A percentile compares a stretch with the other conserved stretches of the same genome.
phyloP scores from a whole-genome alignment of 2,113 vertebrate species.

The Chionodraco myersi region DNA sequence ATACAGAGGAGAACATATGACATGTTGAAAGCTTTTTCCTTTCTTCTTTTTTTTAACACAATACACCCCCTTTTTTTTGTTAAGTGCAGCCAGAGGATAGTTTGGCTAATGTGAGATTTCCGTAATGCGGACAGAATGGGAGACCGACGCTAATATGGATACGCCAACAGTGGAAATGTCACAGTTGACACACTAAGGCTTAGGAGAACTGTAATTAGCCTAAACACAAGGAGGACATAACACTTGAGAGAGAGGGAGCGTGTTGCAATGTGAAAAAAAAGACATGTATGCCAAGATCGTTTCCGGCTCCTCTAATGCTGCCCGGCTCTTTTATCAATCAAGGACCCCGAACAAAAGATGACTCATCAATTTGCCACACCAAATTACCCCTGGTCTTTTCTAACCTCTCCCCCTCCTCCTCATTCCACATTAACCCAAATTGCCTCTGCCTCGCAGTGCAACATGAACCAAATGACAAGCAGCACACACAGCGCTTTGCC shows the following conservation, averaged over 20 bases:
- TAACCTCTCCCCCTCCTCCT: constrained; percentile 46
- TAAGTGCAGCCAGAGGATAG: constrained; percentile 47
- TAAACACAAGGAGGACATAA: constrained; percentile 47
- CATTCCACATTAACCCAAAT: constrained; percentile 71
- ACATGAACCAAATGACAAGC: constrained; percentile 69
- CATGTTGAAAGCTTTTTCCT: constrained; percentile 21
- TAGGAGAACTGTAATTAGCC: constrained; percentile 60
- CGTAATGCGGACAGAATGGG: constrained; percentile 58
- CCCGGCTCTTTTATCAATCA: constrained; percentile 61
- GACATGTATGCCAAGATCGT: constrained; percentile 39
- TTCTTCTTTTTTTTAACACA: neutral
- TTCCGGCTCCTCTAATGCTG: constrained; percentile 36
- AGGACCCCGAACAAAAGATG: constrained; percentile 59
- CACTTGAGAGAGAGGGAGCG: neutral
- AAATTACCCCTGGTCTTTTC: constrained; percentile 63
- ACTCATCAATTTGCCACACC: constrained; percentile 73
- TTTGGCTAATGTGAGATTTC: constrained; percentile 51
- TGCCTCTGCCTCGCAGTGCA: constrained; percentile 65
- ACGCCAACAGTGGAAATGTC: constrained; percentile 64
- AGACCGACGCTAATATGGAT: constrained; percentile 51
- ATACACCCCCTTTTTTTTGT: neutral
- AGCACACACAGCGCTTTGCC: constrained; percentile 57
- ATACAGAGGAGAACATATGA: constrained; percentile 53
- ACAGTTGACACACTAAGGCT: constrained; percentile 53
- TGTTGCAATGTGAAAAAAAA: constrained; percentile 22